Evolutionary conservation across 2,888 invertebrate genomes (phyloP).

Genomic region (Cephonodes hylas): DNA sequence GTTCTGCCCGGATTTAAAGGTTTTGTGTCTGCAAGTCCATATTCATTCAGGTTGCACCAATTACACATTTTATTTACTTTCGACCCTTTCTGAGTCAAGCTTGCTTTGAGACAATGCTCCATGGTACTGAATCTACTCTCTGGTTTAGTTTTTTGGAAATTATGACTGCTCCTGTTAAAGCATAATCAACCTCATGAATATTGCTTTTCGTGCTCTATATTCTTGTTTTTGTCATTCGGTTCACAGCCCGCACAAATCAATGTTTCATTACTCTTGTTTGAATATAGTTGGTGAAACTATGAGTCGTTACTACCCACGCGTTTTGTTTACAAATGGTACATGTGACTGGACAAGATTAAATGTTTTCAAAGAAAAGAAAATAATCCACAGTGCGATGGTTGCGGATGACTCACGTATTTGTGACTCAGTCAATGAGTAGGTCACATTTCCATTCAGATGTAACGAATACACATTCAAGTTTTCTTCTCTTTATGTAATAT

Average conservation of each 20-base stretch:
- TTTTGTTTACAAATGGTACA: slow-evolving; percentile 15
- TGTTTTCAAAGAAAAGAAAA: slow-evolving; percentile 20
- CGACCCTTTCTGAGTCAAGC: too few relatives aligned
- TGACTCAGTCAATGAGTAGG: slow-evolving; percentile 30
- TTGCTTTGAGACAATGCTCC: too few relatives aligned
- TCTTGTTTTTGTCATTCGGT: not conserved
- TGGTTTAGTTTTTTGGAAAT: too few relatives aligned
- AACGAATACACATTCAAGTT: slow-evolving; percentile 24
- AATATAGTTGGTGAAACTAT: not conserved
- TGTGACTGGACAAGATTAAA: slow-evolving; percentile 15
- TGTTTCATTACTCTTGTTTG: not conserved
- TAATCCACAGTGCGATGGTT: slow-evolving; percentile 23
- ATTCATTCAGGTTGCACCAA: too few relatives aligned
- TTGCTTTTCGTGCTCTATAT: too few relatives aligned
- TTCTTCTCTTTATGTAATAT: not conserved
- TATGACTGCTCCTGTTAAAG: too few relatives aligned
- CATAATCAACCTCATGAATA: too few relatives aligned
- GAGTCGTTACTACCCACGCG: slow-evolving; percentile 7
- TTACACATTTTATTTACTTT: too few relatives aligned
- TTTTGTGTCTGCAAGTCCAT: too few relatives aligned
- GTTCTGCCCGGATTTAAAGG: too few relatives aligned
- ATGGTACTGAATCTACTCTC: too few relatives aligned
- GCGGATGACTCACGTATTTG: slow-evolving; percentile 36
- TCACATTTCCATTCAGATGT: slow-evolving; percentile 23
- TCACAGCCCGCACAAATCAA: not conserved